These are phyloP conservation scores for Phlogophora meticulosa DNA, from an alignment of 2,888 invertebrate species.

Conservation along the genomic window DNA sequence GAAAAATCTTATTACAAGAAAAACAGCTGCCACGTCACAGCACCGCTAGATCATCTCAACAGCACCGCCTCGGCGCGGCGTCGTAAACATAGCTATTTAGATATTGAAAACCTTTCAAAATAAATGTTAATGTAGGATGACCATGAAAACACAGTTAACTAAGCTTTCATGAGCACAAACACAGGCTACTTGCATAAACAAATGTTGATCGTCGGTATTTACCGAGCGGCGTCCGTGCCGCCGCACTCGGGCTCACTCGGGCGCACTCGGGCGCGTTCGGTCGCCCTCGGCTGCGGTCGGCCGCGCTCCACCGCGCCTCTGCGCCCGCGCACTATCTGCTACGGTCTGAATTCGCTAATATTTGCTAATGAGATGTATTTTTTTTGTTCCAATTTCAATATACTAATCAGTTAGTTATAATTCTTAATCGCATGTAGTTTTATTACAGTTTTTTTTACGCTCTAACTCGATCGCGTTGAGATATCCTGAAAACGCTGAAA, in stretches of 20 bases:
- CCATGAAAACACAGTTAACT: slow-evolving; percentile 48
- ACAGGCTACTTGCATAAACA: slow-evolving; percentile 42
- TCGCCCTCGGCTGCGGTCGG: slow-evolving; percentile 60
- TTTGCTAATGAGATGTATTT: slow-evolving; percentile 54
- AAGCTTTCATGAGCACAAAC: slow-evolving; percentile 51
- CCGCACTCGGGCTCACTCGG: slow-evolving; percentile 54
- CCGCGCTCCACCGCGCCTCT: slow-evolving; percentile 60
- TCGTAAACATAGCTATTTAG: slow-evolving; percentile 3
- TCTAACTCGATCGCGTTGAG: not conserved
- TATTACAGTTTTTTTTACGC: not conserved
- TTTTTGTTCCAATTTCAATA: slow-evolving; percentile 16
- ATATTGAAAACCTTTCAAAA: slow-evolving; percentile 16
- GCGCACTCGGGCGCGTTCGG: slow-evolving; percentile 58
- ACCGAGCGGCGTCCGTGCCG: slow-evolving; percentile 43
- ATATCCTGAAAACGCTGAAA: not conserved
- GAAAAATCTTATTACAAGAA: no score
- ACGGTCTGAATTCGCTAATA: slow-evolving; percentile 50
- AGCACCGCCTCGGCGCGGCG: not conserved
- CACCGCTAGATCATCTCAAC: not conserved
- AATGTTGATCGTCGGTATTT: slow-evolving; percentile 53
- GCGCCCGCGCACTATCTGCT: slow-evolving; percentile 57
- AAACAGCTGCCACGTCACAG: no score
- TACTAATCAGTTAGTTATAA: slow-evolving; percentile 11
- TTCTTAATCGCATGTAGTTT: not conserved
- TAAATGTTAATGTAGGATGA: slow-evolving; percentile 27